Conservation (phyloP, 2,888 invertebrate species). For the Harpalus rubripes region DNA sequence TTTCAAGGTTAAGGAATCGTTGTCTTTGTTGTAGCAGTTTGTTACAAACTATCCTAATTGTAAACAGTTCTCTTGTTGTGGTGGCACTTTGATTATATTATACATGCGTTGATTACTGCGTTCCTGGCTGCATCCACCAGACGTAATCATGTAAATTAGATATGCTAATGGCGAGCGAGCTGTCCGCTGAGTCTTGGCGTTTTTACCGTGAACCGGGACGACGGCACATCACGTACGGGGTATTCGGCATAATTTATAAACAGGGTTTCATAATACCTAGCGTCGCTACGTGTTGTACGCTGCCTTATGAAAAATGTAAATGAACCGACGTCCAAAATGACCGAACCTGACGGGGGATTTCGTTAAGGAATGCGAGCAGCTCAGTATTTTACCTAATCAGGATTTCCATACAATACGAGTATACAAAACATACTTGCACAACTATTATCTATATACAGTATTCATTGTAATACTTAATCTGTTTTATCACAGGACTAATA, state of each 20-base stretch:
- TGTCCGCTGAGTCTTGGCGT: conserved; percentile 68
- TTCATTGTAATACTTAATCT: too few relatives aligned
- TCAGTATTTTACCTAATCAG: neutral
- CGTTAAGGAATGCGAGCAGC: neutral
- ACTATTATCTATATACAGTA: too few relatives aligned
- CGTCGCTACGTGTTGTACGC: conserved; percentile 52
- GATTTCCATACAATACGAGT: neutral
- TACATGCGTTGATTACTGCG: conserved; percentile 66
- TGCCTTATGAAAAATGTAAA: conserved; percentile 65
- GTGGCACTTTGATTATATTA: conserved; percentile 65
- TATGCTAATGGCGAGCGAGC: conserved; percentile 72
- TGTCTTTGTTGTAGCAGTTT: neutral
- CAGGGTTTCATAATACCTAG: conserved; percentile 53
- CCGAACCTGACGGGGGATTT: neutral
- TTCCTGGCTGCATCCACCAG: conserved; percentile 67
- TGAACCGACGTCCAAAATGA: conserved; percentile 54
- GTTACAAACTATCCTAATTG: conserved; percentile 5
- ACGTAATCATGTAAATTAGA: conserved; percentile 75
- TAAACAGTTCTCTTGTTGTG: too few relatives aligned
- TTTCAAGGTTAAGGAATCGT: neutral
- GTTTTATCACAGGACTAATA: too few relatives aligned
- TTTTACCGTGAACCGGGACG: conserved; percentile 4
- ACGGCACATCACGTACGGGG: conserved; percentile 55
- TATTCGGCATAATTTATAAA: conserved; percentile 66
- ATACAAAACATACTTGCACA: neutral